Base-by-base conservation (phyloP, 2,797 vertebrate genomes). In the Platyrinchus mystaceus region DNA sequence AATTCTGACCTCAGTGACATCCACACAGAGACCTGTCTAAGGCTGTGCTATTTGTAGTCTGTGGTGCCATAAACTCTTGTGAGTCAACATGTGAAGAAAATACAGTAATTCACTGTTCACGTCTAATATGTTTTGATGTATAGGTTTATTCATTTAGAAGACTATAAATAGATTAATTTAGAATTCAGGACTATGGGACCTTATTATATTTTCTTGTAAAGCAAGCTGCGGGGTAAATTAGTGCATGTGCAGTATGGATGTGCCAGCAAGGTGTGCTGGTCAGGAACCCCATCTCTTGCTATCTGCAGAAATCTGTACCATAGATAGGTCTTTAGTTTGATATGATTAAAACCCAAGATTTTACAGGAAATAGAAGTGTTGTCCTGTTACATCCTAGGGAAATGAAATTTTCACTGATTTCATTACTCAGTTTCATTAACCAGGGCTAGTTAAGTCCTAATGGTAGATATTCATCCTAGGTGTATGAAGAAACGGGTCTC, bases 231-330 rank as follows among this genome's bases (percentile, higher is more conserved):
- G 28, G 9, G 47, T 50, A 70, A 62, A 74, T 44, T 7, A 50
- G 13, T 30, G 28, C 26, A 16, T 0, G 0, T 1, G 1, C 37
- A 49, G 6, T 10, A 36, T 3, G 37, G 14, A 56, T 49, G 30
- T 56, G 32, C 11, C 28, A 70, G 43, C 28, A 37, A 59, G 12
- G 15, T 1, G 0, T 44, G 26, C 32, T 27, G 44, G 18, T 59
- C 41, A 75, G 53, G n/a, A 87, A 8, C 41, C 11, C 58, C 20
- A 12, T 14, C 43, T 79, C 55, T 68, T 19, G 24, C 14, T 53
- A 4, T 19, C 68, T 22, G 6, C 60, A 55, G 47, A 70, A 73
- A 81, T 55, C 66, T 50, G 13, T 41, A 26, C 13, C 12, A 58
- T 1, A 47, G 8, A 27, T 9, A 39, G 6, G 27, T 55, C 56